Evolutionary conservation across 2,113 vertebrate species (phyloP), one percentile per base, ranked within the genome.

Genomic region (Mus musculus): DNA sequence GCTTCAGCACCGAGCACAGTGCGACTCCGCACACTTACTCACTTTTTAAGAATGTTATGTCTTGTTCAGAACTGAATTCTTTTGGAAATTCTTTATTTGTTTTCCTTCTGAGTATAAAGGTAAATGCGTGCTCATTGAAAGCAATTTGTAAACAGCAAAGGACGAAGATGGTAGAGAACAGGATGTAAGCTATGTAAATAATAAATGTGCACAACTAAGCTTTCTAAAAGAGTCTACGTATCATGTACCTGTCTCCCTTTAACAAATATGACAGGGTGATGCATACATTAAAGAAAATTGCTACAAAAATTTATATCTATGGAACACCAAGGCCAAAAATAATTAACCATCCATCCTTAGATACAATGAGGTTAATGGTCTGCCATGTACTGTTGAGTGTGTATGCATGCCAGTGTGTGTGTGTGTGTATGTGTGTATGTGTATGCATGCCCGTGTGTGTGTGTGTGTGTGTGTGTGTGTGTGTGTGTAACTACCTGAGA

Each of bases 101-200:
- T 3, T 67, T 76, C 71, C 56, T 75, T 3, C 63, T 73, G 30
- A 96, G 76, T 92, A 56, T 95, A 73, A 96, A 96, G 88, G 56
- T 89, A 67, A 95, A 89, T 89, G 10, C 28, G 56, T 91, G n/a
- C 59, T 81, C 20, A 88, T 28, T 80, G 63, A 22, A 63, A 2
- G 93, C 65, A 80, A 56, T 91, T 85, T 89, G 28, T 59, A 92
- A 67, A 71, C 7, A 82, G 5, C 87, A 7, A 95, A 88, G 7
- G 84, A 46, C 52, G 76, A 90, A 75, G 71, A 90, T 72, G n/a
- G 72, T 24, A 65, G 63, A 86, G 26, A 61, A 52, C 13, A 92
- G 3, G 46, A 3, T 78, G 3, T 95, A 73, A 89, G 49, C 52
- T 11, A 75, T 46, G 93, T 91, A 54, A 90, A 42, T 30, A 63